phyloP scores from a whole-genome alignment of 1,140 invertebrate species.

The Camponotus pennsylvanicus region DNA sequence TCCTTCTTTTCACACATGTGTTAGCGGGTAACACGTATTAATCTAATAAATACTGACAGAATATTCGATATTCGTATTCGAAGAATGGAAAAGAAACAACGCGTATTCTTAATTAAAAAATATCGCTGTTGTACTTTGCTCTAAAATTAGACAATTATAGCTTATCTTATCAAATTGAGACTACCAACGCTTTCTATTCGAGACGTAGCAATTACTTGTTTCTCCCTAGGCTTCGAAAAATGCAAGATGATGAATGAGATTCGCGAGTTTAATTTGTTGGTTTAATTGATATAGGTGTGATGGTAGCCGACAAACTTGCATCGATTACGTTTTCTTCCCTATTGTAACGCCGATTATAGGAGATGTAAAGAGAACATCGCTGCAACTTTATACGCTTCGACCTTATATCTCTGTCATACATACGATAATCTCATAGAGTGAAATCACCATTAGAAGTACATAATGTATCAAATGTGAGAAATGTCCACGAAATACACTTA shows the following conservation, averaged over 20 bases:
- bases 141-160: conserved; percentile 59
- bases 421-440: conserved; percentile 60
- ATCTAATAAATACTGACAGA: conserved; percentile 58
- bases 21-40: conserved; percentile 42
- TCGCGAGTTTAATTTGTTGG: background rate
- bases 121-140: conserved; percentile 56
- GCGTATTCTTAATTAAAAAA: conserved; percentile 51
- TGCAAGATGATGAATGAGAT: conserved; percentile 38
- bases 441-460: conserved; percentile 47
- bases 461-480: conserved; percentile 49
- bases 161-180: conserved; percentile 60
- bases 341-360: conserved; percentile 36
- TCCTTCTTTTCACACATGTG: conserved; percentile 30
- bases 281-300: conserved; percentile 5
- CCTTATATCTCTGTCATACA: conserved; percentile 49
- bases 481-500: conserved; percentile 55
- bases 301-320: background rate
- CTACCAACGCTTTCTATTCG: conserved; percentile 50
- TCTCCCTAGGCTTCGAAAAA: conserved; percentile 57
- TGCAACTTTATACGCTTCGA: conserved; percentile 26
- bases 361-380: conserved; percentile 33
- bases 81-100: conserved; percentile 11
- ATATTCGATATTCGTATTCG: background rate
- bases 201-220: conserved; percentile 65
- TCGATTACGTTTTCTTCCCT: conserved; percentile 30